These are phyloP conservation scores for Helicoverpa assulta DNA, from an alignment of 2,888 invertebrate species.

Conservation along the genomic window DNA sequence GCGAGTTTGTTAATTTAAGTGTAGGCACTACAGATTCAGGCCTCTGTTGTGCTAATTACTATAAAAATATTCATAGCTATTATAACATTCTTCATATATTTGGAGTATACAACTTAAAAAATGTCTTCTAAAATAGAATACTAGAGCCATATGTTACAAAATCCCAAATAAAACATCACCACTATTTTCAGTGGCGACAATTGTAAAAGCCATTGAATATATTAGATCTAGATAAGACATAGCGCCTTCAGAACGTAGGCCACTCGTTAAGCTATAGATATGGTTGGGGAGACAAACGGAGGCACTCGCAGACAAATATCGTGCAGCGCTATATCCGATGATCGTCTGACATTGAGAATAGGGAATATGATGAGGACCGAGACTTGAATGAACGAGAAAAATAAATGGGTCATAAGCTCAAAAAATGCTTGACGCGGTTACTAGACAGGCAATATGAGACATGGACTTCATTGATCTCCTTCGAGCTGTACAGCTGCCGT, in stretches of 20 bases:
- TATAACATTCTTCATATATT: no score
- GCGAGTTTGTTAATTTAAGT: no score
- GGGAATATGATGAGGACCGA: slow-evolving; percentile 29
- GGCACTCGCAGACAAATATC: slow-evolving; percentile 59
- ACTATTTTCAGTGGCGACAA: background rate
- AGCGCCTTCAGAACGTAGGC: slow-evolving; percentile 28
- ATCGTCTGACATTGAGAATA: slow-evolving; percentile 57
- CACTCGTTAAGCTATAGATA: slow-evolving; percentile 61
- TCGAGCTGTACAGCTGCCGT: no score
- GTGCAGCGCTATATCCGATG: slow-evolving; percentile 55
- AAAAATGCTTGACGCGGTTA: background rate
- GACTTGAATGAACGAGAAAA: background rate
- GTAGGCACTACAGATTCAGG: no score
- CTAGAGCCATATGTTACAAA: no score
- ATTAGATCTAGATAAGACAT: slow-evolving; percentile 33
- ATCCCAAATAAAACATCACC: no score
- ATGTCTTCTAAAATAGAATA: no score
- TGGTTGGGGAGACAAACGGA: slow-evolving; percentile 58
- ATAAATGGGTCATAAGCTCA: background rate
- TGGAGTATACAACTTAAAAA: no score
- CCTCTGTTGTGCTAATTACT: no score
- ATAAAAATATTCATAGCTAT: no score
- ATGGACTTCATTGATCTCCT: no score
- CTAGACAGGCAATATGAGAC: no score
- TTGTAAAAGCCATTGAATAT: slow-evolving; percentile 17